Evolutionary conservation across 2,888 invertebrate species (phyloP), one percentile per base, ranked within the genome.

Genomic region (Linyphia triangularis): DNA sequence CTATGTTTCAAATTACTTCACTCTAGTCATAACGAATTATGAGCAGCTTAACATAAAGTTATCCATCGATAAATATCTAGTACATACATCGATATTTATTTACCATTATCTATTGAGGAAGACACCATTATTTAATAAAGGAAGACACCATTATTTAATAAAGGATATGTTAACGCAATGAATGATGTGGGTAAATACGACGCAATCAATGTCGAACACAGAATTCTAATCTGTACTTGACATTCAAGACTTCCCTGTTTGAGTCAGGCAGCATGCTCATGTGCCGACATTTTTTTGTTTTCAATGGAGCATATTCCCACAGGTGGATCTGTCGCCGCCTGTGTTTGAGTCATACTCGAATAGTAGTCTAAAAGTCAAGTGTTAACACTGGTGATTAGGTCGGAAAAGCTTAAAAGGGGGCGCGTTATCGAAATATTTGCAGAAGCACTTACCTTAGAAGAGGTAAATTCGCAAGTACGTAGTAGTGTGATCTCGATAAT

Each of bases 311-410:
- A n/a, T n/a, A n/a, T n/a, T 9, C 16, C n/a, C n/a, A 2, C 16
- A n/a, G 5, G 51, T n/a, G 9, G 40, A 13, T 16, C 51, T n/a
- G n/a, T n/a, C n/a, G n/a, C n/a, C 13, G 10, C 33, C 5, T 33
- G n/a, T 67, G 30, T 67, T 67, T 33, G 33, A 19, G 30, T 57
- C 13, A 16, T 57, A 7, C 30, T 26, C 37, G 24, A 70, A 30
- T 51, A 51, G 51, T 57, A 19, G 73, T 73, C 73, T 73, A 73
- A 73, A 73, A 73, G 73, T 73, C 73, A 73, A 73, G 73, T 73
- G 30, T 9, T 2, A 57, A 57, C 73, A 57, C 16, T 51, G 30
- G 30, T 10, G 73, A 57, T 73, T 73, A 73, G 19, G 57, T 67
- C 67, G 67, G 67, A 33, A 26, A 57, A n/a, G 26, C 4, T 28